These are phyloP conservation scores for Sebastes kiyomatsui DNA, from an alignment of 2,797 vertebrate species.

Conservation along the genomic window DNA sequence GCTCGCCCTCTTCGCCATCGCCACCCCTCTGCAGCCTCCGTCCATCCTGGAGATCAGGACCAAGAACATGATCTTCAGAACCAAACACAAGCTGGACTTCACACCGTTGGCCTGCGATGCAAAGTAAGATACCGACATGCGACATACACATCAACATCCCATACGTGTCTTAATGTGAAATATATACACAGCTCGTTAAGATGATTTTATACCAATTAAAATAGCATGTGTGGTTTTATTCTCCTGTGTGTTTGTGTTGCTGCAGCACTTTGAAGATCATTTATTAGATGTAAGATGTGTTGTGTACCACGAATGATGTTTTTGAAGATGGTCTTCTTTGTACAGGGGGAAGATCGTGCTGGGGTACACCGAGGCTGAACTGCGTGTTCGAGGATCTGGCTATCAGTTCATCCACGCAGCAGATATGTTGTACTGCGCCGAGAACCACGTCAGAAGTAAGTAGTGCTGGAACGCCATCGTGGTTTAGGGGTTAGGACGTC, in stretches of 20 bases:
- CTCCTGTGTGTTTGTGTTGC: not conserved
- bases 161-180: not conserved
- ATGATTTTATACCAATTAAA: no score
- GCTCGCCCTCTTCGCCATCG: conserved; percentile 85
- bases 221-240: not conserved
- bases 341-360: conserved; percentile 80
- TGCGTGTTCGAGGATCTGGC: conserved; percentile 79
- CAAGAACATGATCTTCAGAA: conserved; percentile 87
- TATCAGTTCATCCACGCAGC: conserved; percentile 85
- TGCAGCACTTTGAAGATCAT: not conserved
- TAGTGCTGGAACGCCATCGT: rapidly evolving
- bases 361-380: conserved; percentile 82
- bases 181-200: rapidly evolving
- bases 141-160: not conserved
- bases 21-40: conserved; percentile 83
- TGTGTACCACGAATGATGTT: not conserved
- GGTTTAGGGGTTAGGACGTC: not conserved
- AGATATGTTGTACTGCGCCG: conserved; percentile 83
- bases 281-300: not conserved
- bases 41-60: conserved; percentile 87
- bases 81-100: conserved; percentile 91
- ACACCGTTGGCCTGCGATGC: conserved; percentile 87
- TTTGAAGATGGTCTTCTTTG: not conserved
- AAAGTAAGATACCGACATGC: conserved; percentile 67
- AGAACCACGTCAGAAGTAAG: conserved; percentile 84